Evolutionary conservation across 2,888 invertebrate species (phyloP), one percentile per base, ranked within the genome.

Genomic region (Euzophera pinguis): DNA sequence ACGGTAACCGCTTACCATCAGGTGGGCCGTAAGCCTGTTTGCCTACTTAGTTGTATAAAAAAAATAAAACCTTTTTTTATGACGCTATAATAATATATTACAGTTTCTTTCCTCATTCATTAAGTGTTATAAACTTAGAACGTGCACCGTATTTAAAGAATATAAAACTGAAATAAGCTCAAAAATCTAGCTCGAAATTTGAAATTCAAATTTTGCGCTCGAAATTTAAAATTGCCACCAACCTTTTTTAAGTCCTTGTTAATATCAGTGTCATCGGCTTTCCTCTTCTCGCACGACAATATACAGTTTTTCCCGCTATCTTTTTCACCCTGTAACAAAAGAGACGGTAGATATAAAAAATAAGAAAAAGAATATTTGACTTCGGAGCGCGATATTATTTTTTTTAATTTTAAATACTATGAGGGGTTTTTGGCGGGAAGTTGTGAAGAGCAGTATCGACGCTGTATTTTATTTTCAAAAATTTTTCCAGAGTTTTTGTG

Each of bases 191-290:
- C 27, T n/a, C 29, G 37, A 45, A 54, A 60, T 60, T 58, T 58
- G 49, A 60, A 60, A 57, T 58, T 60, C 53, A 58, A 51, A 60
- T 58, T 58, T 51, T 42, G 13, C 27, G 51, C 37, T 29, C 39
- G 16, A 12, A 37, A 32, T 32, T 41, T 37, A 37, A 27, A 38
- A 52, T 38, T 35, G n/a, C 9, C 42, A 59, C 84, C 80, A 85
- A 96, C 96, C 94, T 96, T 96, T 90, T 96, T 96, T 69, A 96
- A 92, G 84, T 96, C 96, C 80, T 96, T 96, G 76, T 94, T 94
- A 63, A 94, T 93, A 62, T 96, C 96, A 1, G 92, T 92, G 68
- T 96, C 96, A 71, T 96, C 96, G 10, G 95, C 95, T 91, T 96
- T 96, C 67, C 96, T 90, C 77, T 96, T 96, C 76, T 96, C 96